Evolutionary conservation across 2,113 vertebrate genomes (phyloP).

Genomic region (Penelope pileata): DNA sequence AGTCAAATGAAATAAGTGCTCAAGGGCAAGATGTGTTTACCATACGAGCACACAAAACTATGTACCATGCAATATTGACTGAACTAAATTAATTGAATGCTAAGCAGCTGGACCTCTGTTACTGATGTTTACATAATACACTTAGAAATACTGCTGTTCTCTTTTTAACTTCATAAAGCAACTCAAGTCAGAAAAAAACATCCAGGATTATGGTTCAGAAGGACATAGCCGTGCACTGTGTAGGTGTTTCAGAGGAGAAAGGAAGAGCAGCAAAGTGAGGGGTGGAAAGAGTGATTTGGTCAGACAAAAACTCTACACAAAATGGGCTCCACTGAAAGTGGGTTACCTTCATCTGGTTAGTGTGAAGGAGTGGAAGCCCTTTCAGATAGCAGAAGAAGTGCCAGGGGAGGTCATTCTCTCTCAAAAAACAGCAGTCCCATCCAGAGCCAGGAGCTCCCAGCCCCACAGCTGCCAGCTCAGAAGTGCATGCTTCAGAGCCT

Average conservation of each 20-base stretch:
- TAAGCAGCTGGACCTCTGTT: constrained; percentile 52
- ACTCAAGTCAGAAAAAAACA: neutral
- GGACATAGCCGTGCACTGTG: neutral
- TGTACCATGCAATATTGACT: constrained; percentile 61
- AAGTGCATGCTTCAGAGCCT: neutral
- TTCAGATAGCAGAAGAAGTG: neutral
- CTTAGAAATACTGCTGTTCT: constrained; percentile 37
- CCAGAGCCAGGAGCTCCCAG: neutral
- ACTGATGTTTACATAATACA: constrained; percentile 43
- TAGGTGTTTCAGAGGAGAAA: neutral
- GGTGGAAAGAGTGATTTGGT: neutral
- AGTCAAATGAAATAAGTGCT: constrained; percentile 44
- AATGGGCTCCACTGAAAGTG: neutral
- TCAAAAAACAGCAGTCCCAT: neutral
- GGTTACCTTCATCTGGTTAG: neutral
- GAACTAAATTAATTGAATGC: constrained; percentile 54
- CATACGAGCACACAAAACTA: constrained; percentile 18
- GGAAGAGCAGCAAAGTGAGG: neutral
- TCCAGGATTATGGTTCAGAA: neutral
- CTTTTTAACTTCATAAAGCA: constrained; percentile 42
- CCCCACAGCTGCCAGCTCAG: neutral
- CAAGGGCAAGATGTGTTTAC: constrained; percentile 58
- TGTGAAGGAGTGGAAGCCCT: neutral
- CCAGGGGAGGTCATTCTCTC: neutral
- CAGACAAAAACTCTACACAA: accelerated